phyloP scores from a whole-genome alignment of 2,888 invertebrate genomes.

The Melanostoma mellinum region DNA sequence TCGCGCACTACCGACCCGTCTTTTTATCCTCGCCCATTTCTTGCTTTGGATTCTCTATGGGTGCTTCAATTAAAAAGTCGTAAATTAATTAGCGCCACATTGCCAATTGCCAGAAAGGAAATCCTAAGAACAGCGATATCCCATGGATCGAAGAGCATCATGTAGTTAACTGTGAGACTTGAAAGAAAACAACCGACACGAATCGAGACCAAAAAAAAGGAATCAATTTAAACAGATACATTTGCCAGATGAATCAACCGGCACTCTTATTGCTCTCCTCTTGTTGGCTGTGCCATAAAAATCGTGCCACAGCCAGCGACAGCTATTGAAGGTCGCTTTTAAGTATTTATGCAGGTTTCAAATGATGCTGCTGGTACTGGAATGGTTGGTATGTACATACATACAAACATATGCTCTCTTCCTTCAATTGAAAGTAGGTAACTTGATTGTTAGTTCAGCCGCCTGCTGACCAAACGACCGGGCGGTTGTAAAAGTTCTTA shows the following conservation, averaged over 20 bases:
- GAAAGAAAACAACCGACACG: slow-evolving; percentile 23
- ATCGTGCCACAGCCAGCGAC: slow-evolving; percentile 47
- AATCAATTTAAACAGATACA: slow-evolving; percentile 55
- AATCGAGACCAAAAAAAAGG: neutral
- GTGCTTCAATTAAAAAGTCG: slow-evolving; percentile 74
- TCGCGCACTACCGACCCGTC: no score
- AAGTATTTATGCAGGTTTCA: slow-evolving; percentile 54
- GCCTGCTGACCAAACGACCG: neutral
- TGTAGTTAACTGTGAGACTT: neutral
- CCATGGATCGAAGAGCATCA: slow-evolving; percentile 40
- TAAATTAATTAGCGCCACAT: slow-evolving; percentile 74
- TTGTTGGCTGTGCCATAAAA: slow-evolving; percentile 51
- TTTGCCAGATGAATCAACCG: slow-evolving; percentile 61
- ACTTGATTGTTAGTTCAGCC: slow-evolving; percentile 34
- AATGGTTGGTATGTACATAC: neutral
- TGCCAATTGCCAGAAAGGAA: slow-evolving; percentile 55
- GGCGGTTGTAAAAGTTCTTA: slow-evolving; percentile 6
- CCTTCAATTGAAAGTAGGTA: slow-evolving; percentile 53
- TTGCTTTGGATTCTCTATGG: slow-evolving; percentile 24
- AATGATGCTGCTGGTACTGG: slow-evolving; percentile 43
- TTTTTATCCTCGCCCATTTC: no score
- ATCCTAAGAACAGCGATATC: slow-evolving; percentile 30
- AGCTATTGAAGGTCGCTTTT: slow-evolving; percentile 59
- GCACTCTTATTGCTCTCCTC: slow-evolving; percentile 21
- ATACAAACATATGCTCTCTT: neutral